Evolutionary conservation across 2,888 invertebrate genomes (phyloP).

Genomic region (Volucella inflata): DNA sequence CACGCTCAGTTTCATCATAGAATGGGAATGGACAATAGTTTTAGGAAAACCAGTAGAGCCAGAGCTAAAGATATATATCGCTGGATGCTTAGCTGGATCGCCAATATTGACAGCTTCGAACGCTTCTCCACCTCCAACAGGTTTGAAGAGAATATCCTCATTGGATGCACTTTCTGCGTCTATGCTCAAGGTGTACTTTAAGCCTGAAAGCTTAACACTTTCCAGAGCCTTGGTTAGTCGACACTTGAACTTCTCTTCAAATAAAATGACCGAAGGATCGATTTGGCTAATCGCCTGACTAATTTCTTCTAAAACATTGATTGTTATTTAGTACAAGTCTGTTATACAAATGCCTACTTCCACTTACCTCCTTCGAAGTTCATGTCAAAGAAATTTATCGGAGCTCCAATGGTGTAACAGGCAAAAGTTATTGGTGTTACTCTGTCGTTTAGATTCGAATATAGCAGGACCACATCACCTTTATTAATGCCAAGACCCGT

Average conservation of each 20-base stretch:
- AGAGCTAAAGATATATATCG: conserved; percentile 73
- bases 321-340: too few relatives aligned
- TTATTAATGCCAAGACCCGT: conserved; percentile 58
- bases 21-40: conserved; percentile 69
- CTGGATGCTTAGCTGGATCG: conserved; percentile 57
- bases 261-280: conserved; percentile 73
- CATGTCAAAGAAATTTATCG: conserved; percentile 75
- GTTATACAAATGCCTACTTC: not conserved
- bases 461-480: conserved; percentile 71
- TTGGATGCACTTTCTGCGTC: conserved; percentile 17
- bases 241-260: conserved; percentile 58
- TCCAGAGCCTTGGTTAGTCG: conserved; percentile 55
- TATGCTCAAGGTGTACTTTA: conserved; percentile 57
- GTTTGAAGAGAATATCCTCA: conserved; percentile 33
- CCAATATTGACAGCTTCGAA: conserved; percentile 54
- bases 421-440: conserved; percentile 73
- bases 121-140: not conserved
- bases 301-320: conserved; percentile 70
- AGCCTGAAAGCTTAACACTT: conserved; percentile 28
- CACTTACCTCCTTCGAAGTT: conserved; percentile 68
- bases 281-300: conserved; percentile 50
- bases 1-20: conserved; percentile 65
- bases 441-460: conserved; percentile 60
- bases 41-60: conserved; percentile 75
- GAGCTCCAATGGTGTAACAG: conserved; percentile 63